Evolutionary conservation across 2,888 invertebrate species (phyloP).

Genomic region (Argyra leucocephala): DNA sequence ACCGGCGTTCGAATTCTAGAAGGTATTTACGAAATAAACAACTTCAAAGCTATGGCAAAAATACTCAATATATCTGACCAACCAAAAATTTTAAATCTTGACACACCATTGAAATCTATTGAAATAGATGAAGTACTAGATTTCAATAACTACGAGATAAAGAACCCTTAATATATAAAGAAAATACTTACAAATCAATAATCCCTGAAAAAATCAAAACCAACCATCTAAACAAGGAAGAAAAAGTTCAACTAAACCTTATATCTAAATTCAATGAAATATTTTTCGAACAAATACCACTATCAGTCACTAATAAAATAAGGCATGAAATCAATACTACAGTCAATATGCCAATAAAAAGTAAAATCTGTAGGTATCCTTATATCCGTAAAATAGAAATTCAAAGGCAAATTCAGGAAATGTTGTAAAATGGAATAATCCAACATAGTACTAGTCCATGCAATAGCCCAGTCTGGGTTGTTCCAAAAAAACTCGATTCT

Average conservation of each 20-base stretch:
- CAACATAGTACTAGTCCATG: conserved; percentile 23
- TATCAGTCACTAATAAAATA: neutral
- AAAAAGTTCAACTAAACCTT: too few relatives aligned
- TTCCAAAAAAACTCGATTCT: neutral
- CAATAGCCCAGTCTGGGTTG: conserved; percentile 7
- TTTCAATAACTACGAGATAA: neutral
- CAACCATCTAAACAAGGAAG: neutral
- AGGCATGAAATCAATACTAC: conserved; percentile 2
- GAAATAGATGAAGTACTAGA: neutral
- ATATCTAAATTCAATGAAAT: neutral
- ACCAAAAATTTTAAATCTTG: neutral
- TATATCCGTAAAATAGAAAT: neutral
- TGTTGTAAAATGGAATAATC: conserved; percentile 23
- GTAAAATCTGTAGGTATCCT: neutral
- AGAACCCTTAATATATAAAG: neutral
- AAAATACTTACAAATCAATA: neutral
- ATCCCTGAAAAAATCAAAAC: neutral
- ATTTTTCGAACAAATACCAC: neutral
- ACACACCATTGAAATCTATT: neutral
- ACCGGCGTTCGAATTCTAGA: neutral
- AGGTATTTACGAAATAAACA: neutral
- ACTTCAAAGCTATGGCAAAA: too few relatives aligned
- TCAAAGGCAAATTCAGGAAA: conserved; percentile 12
- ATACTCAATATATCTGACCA: neutral
- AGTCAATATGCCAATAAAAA: neutral